Base-by-base conservation (phyloP, 1,140 invertebrate genomes). In the Leguminivora glycinivorella region DNA sequence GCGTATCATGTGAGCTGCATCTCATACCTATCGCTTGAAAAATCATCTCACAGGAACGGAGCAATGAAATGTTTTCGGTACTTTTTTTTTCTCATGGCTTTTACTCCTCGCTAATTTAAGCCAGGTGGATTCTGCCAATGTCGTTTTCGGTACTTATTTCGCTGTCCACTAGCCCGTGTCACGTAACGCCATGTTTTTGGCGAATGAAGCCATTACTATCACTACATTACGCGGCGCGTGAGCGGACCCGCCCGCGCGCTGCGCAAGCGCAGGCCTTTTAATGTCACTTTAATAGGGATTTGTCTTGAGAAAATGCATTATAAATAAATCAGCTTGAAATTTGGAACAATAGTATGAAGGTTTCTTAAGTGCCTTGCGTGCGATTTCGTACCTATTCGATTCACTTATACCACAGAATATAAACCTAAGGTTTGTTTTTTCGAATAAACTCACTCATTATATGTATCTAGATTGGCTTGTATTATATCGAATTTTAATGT, bases 151-250 rank as follows among this genome's bases (percentile, higher is more conserved):
- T 14, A 43, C 9, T 4, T 17, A 52, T 52, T 52, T 52, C 47
- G n/a, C 19, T 52, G 14, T 22, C 22, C 47, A 22, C n/a, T n/a
- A 9, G 47, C 22, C 12, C 56, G 14, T n/a, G 4, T 26, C 56
- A 29, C 56, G 25, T 26, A 58, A 25, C 24, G 24, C 6, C 14
- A 29, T 58, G 7, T 22, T 58, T 58, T 58, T 58, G 56, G 52
- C 52, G 24, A 58, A 58, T 58, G 22, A 58, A 58, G 56, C 25
- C 12, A 58, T 58, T 26, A 52, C 24, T n/a, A n/a, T n/a, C n/a
- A 58, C 22, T 19, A 19, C 10, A 29, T 25, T n/a, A 58, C 56
- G n/a, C 25, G 12, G 24, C 19, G 52, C 52, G 52, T 56, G 52
- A 56, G 19, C 22, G 12, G 24, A 24, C 25, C 56, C 56, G 56